Conservation (phyloP, 2,888 invertebrate species). For the Luperina nickerlii region DNA sequence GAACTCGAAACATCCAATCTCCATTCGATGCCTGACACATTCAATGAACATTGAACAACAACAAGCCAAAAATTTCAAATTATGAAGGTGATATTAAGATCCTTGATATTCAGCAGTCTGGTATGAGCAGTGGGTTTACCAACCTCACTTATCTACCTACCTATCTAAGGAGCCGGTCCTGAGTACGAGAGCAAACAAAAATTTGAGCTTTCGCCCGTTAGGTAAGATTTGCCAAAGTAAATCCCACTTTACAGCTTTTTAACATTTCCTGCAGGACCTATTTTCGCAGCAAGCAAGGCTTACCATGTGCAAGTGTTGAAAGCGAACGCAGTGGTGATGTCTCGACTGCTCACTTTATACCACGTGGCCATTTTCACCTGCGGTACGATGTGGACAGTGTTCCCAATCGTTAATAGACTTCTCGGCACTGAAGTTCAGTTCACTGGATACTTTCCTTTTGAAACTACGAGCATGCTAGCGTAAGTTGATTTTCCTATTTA, state of each 20-base stretch:
- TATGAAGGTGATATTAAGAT: not conserved
- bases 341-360: constrained; percentile 74
- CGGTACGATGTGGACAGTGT: constrained; percentile 73
- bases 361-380: constrained; percentile 72
- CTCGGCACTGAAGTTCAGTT: constrained; percentile 76
- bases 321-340: constrained; percentile 75
- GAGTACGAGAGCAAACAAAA: not conserved
- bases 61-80: not conserved
- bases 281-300: constrained; percentile 73
- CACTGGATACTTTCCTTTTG: constrained; percentile 83
- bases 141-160: not conserved
- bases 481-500: constrained; percentile 68
- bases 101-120: not conserved
- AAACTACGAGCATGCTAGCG: constrained; percentile 72
- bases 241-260: not conserved
- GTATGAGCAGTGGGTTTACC: not conserved
- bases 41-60: not conserved
- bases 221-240: not conserved
- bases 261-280: constrained; percentile 68
- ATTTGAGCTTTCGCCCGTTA: not conserved
- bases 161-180: not conserved
- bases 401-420: constrained; percentile 77
- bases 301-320: constrained; percentile 75
- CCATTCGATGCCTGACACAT: not conserved
- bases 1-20: not conserved